Evolutionary conservation across 30 jellyfish, hydroid and myxozoan species (phyloP).

Genomic region (Catostylus mosaicus): DNA sequence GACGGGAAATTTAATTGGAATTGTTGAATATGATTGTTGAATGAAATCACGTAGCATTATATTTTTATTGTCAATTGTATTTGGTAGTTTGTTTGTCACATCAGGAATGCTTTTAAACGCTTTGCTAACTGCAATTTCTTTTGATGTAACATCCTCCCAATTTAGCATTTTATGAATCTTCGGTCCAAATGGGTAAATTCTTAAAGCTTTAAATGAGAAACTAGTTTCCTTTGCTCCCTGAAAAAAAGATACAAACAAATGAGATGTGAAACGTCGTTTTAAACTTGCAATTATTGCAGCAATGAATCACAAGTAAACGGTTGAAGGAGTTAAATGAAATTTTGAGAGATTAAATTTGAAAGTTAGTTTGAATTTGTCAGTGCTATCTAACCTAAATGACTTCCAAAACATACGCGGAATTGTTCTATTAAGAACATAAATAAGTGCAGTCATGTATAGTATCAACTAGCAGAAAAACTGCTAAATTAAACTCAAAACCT

Average conservation of each 20-base stretch:
- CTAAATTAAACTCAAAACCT: too few species aligned
- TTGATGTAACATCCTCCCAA: conserved; percentile 20
- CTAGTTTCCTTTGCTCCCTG: conserved; percentile 17
- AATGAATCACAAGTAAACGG: background rate
- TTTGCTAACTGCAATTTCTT: conserved; percentile 21
- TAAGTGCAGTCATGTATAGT: too few species aligned
- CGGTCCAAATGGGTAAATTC: conserved; percentile 65
- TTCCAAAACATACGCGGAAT: too few species aligned
- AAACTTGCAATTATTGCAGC: background rate
- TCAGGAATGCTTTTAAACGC: conserved; percentile 62
- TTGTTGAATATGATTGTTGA: conserved; percentile 37
- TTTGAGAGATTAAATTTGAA: too few species aligned
- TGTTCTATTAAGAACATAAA: too few species aligned
- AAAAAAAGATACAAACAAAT: too few species aligned
- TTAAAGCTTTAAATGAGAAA: background rate
- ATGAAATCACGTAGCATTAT: conserved; percentile 39
- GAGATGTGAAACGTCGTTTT: background rate
- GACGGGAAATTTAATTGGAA: conserved; percentile 70
- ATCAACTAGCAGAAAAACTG: too few species aligned
- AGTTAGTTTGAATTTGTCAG: too few species aligned
- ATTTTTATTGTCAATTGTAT: conserved; percentile 28
- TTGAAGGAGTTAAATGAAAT: background rate
- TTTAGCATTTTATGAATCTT: conserved; percentile 38
- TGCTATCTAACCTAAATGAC: too few species aligned
- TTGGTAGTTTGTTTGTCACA: conserved; percentile 51